These are phyloP conservation scores for Emmelina monodactyla DNA, from an alignment of 2,888 invertebrate genomes.

Conservation along the genomic window DNA sequence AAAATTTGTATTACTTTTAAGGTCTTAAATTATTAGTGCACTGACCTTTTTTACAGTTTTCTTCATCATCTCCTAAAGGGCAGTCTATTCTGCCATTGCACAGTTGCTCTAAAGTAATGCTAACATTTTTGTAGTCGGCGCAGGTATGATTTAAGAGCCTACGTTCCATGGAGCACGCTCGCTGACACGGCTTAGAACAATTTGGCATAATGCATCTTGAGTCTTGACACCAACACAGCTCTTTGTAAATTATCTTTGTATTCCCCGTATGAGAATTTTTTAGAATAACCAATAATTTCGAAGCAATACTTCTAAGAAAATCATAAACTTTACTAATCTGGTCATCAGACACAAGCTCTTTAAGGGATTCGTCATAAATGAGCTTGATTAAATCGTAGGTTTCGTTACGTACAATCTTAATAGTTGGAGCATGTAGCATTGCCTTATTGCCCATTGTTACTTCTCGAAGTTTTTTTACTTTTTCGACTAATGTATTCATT, in stretches of 20 bases:
- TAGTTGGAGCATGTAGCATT: background rate
- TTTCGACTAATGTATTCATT: no score
- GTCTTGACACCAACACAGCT: conserved; percentile 33
- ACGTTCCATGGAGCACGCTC: conserved; percentile 30
- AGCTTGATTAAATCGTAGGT: conserved; percentile 24
- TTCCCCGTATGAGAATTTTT: conserved; percentile 40
- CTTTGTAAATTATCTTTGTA: conserved; percentile 22
- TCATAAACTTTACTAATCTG: conserved; percentile 26
- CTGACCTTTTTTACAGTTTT: conserved; percentile 31
- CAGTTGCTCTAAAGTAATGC: conserved; percentile 26
- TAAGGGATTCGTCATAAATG: conserved; percentile 25
- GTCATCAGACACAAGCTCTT: no score
- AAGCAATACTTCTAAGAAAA: conserved; percentile 27
- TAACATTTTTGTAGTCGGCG: conserved; percentile 17
- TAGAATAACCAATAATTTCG: conserved; percentile 31
- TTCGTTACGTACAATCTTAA: conserved; percentile 13
- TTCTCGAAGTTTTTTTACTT: no score
- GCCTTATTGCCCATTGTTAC: no score
- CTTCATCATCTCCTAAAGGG: conserved; percentile 36
- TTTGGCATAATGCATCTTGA: conserved; percentile 3
- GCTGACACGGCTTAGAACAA: conserved; percentile 30
- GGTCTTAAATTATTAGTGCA: conserved; percentile 1
- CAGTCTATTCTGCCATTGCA: conserved; percentile 39
- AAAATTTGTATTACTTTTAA: background rate
- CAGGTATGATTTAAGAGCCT: conserved; percentile 32